These are phyloP conservation scores for Limnephilus lunatus DNA, from an alignment of 2,888 invertebrate species.

Conservation along the genomic window DNA sequence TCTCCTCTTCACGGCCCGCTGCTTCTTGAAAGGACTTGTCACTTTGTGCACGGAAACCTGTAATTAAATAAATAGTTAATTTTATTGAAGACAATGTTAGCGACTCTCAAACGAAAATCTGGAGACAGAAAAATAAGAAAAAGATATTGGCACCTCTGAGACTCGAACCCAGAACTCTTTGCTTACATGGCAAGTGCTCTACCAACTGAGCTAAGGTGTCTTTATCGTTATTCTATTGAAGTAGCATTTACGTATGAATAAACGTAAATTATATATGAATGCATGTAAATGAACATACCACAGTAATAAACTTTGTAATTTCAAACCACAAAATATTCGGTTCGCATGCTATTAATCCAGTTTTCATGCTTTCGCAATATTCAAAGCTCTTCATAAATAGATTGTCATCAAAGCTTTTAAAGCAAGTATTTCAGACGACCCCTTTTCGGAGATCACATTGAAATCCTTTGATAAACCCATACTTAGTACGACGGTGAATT, in stretches of 20 bases:
- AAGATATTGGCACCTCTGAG: too few relatives aligned
- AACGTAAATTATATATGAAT: too few relatives aligned
- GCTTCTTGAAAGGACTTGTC: constrained; percentile 9
- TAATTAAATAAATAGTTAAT: not conserved
- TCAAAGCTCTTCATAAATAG: not conserved
- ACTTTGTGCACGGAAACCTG: constrained; percentile 10
- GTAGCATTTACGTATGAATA: too few relatives aligned
- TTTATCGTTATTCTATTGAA: too few relatives aligned
- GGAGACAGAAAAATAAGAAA: too few relatives aligned
- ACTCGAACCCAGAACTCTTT: too few relatives aligned
- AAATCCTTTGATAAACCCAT: not conserved
- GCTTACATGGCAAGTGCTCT: too few relatives aligned
- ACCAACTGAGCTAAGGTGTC: too few relatives aligned
- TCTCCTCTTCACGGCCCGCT: not conserved
- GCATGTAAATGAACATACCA: too few relatives aligned
- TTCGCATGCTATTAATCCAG: not conserved
- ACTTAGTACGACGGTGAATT: not conserved
- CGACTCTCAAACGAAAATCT: too few relatives aligned
- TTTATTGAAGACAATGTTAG: too few relatives aligned
- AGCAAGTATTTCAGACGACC: not conserved
- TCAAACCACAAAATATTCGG: not conserved
- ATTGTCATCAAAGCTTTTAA: not conserved
- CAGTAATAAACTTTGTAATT: not conserved
- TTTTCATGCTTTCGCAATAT: not conserved
- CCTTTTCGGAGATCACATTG: not conserved